Percentiles rank a stretch among this genome's conserved stretches.
Evolutionary conservation across 2,797 vertebrate genomes (phyloP).

Genomic region (Orestias chungarensis): DNA sequence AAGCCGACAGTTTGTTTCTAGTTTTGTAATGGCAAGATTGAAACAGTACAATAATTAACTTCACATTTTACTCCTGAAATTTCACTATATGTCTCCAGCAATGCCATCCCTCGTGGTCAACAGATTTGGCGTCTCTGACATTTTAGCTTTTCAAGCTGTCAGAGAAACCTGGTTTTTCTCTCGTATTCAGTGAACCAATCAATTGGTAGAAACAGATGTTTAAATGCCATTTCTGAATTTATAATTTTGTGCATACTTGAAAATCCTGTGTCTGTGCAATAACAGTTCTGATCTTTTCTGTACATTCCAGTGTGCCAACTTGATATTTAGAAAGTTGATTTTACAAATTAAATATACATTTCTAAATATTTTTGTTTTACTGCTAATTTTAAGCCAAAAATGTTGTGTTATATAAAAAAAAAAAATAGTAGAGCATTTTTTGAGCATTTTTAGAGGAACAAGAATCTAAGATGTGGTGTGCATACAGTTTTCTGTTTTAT

Average conservation of each 20-base stretch:
- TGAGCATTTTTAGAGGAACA: no score
- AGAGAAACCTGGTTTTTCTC: conserved; percentile 5
- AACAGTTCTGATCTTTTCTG: conserved; percentile 10
- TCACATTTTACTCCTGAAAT: conserved; percentile 8
- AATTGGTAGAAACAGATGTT: conserved; percentile 31
- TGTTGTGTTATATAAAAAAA: no score
- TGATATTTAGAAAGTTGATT: neutral
- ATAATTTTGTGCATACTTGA: conserved; percentile 10
- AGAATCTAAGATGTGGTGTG: neutral
- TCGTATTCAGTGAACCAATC: conserved; percentile 23
- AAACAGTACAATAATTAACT: neutral
- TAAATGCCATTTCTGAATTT: conserved; percentile 30
- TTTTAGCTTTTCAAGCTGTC: conserved; percentile 19
- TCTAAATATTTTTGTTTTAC: no score
- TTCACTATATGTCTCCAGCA: neutral
- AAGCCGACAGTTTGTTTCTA: conserved; percentile 12
- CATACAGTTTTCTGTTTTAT: neutral
- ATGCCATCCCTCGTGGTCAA: neutral
- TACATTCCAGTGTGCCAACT: conserved; percentile 11
- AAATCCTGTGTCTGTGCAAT: conserved; percentile 2
- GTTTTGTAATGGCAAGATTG: neutral
- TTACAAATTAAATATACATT: neutral
- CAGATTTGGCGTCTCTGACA: conserved; percentile 20
- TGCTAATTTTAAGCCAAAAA: no score
- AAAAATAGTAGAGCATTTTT: no score